Evolutionary conservation across 2,113 vertebrate genomes (phyloP), one percentile per base, ranked within the genome.

Genomic region (Pomatostomus ruficeps): DNA sequence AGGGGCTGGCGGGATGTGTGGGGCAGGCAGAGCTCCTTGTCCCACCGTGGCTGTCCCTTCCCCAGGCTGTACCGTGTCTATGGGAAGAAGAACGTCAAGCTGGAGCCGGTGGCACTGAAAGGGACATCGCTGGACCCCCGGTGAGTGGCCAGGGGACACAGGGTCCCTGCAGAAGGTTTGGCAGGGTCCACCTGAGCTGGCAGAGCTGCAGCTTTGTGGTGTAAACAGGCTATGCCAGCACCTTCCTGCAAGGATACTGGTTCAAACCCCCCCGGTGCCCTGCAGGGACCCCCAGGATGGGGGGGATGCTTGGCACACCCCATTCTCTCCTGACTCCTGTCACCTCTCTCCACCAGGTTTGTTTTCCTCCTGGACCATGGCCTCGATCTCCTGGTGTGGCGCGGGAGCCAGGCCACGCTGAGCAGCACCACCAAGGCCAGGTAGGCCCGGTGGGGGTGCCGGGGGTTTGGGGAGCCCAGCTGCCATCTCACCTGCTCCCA

Each of bases 381-480:
- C 10, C 96, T 99, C 48, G 98, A 99, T n/a, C 98, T 99, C 65
- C 98, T 97, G 2, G 94, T 99, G 66, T 99, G 99, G 99, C 98
- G 99, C 7, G 99, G 99, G 72, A 94, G 95, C 42, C 99, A 98
- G 67, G 99, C 99, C 68, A 99, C 99, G 0, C 97, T 99, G 77
- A 99, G 98, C 45, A 83, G 97, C 91, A 99, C 99, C 67, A 99
- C 99, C n/a, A 99, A 99, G 97, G 99, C 99, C 96, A 99, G 99
- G 99, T 99, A 97, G 43, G 57, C 43, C 14, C 87, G 55, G 26
- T 48, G 5, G 6, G 9, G 22, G 20, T 26, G 29, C 45, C 0
- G 7, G 61, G 75, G 54, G 9, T 28, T 46, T 12, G 7, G 85
- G 82, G 63, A 72, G 29, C 68, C 74, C 51, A 7, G 9, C 70